These are phyloP conservation scores for Cerastis rubricosa DNA, from an alignment of 2,888 invertebrate species.

Conservation along the genomic window DNA sequence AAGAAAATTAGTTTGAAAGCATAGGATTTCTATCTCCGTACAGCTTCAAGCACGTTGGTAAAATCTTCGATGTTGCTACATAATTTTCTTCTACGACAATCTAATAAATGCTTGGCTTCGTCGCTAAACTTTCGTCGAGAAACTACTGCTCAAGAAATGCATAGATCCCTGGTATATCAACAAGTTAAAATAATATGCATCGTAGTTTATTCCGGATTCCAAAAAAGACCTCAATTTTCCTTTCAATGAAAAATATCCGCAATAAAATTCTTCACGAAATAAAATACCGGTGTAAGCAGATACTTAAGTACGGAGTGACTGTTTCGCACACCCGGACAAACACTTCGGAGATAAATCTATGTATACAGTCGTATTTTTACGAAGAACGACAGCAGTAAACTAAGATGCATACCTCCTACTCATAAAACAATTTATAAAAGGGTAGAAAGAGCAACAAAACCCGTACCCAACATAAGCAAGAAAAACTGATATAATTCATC, in stretches of 20 bases:
- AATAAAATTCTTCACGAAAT: not conserved
- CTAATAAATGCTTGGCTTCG: not conserved
- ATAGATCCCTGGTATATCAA: no score
- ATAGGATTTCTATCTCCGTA: constrained; percentile 27
- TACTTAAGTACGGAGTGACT: not conserved
- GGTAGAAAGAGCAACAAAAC: not conserved
- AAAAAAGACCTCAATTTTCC: not conserved
- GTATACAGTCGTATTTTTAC: not conserved
- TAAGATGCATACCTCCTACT: not conserved
- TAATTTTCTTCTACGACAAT: not conserved
- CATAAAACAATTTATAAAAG: not conserved
- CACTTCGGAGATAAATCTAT: not conserved
- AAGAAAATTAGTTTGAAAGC: constrained; percentile 38
- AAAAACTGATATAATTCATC: constrained; percentile 7
- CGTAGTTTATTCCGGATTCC: no score
- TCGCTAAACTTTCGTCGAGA: no score
- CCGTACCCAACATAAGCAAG: not conserved
- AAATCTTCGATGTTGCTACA: not conserved
- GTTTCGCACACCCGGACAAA: not conserved
- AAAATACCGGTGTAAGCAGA: not conserved
- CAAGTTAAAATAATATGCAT: no score
- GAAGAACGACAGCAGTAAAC: not conserved
- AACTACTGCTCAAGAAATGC: no score
- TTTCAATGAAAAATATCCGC: not conserved
- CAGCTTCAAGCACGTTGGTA: not conserved